Conservation (phyloP, 2,888 invertebrate genomes). For the Monochamus alternatus region DNA sequence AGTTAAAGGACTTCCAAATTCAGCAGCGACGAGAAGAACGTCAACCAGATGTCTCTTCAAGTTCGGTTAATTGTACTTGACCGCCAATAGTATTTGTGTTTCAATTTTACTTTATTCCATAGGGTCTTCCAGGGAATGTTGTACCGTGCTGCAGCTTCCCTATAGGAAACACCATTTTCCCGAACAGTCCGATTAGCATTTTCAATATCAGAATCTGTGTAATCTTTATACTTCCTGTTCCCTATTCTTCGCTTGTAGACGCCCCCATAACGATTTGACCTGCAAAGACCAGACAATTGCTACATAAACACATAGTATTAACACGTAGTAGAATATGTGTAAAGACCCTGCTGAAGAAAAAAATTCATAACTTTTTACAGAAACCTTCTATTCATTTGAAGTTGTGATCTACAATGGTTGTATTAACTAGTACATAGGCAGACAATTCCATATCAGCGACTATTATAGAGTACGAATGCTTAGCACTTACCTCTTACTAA, state of each 20-base stretch:
- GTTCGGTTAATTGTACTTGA: slow-evolving; percentile 15
- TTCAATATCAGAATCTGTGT: too few relatives aligned
- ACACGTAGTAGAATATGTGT: background rate
- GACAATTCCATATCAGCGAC: background rate
- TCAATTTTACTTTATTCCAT: slow-evolving; percentile 32
- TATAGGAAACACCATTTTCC: too few relatives aligned
- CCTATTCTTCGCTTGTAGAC: background rate
- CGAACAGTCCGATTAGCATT: too few relatives aligned
- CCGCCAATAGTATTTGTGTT: slow-evolving; percentile 23
- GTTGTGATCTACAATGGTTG: background rate
- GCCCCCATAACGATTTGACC: background rate
- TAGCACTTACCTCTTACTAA: background rate
- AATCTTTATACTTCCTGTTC: too few relatives aligned
- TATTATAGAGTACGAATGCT: background rate
- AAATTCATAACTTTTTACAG: background rate
- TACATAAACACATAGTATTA: too few relatives aligned
- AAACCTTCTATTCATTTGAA: background rate
- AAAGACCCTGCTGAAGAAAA: background rate
- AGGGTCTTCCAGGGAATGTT: slow-evolving; percentile 30
- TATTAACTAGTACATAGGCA: background rate
- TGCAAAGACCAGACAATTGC: too few relatives aligned
- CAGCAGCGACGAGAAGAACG: slow-evolving; percentile 22
- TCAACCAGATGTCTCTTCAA: slow-evolving; percentile 33
- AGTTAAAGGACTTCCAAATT: slow-evolving; percentile 30
- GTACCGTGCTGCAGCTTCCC: too few relatives aligned